phyloP scores from a whole-genome alignment of 2,888 invertebrate genomes.

The Lacanobia wlatinum region DNA sequence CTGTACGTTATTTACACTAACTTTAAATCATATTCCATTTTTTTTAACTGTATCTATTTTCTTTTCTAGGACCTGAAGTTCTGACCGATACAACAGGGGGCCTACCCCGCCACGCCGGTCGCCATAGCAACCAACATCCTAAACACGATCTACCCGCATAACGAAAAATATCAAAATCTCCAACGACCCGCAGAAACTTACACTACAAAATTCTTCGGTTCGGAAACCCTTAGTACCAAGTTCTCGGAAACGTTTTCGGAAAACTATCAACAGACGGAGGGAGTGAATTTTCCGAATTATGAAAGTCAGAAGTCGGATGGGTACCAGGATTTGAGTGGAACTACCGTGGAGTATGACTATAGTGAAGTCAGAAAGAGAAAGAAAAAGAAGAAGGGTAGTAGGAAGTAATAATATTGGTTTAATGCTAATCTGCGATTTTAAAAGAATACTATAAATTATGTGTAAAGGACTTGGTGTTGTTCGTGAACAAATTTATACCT shows the following conservation, averaged over 20 bases:
- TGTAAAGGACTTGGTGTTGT: slow-evolving; percentile 16
- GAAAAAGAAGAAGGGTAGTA: slow-evolving; percentile 76
- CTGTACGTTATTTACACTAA: no score
- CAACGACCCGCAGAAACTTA: slow-evolving; percentile 74
- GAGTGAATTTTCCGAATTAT: slow-evolving; percentile 81
- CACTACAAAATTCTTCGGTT: slow-evolving; percentile 84
- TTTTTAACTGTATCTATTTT: no score
- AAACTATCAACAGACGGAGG: slow-evolving; percentile 84
- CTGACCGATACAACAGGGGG: slow-evolving; percentile 90
- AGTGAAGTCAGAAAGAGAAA: slow-evolving; percentile 74
- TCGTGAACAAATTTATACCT: slow-evolving; percentile 1
- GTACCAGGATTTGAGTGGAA: slow-evolving; percentile 85
- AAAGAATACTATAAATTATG: background rate
- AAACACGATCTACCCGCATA: slow-evolving; percentile 83
- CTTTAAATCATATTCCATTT: no score
- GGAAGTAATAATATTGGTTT: slow-evolving; percentile 28
- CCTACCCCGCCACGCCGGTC: slow-evolving; percentile 83
- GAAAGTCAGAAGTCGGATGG: slow-evolving; percentile 78
- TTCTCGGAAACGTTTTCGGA: slow-evolving; percentile 83
- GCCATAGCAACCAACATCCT: slow-evolving; percentile 85
- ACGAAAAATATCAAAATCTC: slow-evolving; percentile 83
- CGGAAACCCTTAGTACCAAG: slow-evolving; percentile 81
- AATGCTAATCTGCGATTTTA: background rate
- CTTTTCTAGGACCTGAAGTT: slow-evolving; percentile 90
- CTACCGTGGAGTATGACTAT: slow-evolving; percentile 75